These are phyloP conservation scores for Grallaria varia DNA, from an alignment of 2,113 vertebrate genomes.

Conservation along the genomic window DNA sequence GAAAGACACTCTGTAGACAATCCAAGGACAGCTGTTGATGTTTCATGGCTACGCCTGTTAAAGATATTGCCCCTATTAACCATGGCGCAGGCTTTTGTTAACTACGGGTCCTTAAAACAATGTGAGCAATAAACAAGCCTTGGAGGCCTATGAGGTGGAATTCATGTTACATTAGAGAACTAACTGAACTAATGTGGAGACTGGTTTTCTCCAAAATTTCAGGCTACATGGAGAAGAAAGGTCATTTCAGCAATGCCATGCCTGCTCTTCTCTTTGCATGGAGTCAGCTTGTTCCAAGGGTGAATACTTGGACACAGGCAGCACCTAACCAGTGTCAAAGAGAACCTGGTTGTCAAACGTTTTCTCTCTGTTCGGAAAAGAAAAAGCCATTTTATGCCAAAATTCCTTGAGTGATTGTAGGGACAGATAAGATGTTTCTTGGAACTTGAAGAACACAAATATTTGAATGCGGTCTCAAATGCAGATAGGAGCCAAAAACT, in stretches of 20 bases:
- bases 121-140: not conserved
- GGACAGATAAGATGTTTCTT: constrained; percentile 47
- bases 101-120: not conserved
- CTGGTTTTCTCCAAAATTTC: not conserved
- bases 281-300: not conserved
- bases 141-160: not conserved
- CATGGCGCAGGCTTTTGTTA: not conserved
- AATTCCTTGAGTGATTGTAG: constrained; percentile 11
- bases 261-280: not conserved
- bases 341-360: not conserved
- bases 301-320: not conserved
- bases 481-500: not conserved
- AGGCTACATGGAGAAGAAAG: not conserved
- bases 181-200: not conserved
- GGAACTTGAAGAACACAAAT: constrained; percentile 10
- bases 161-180: not conserved
- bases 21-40: not conserved
- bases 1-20: not conserved
- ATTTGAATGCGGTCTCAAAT: constrained; percentile 4
- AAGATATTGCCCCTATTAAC: not conserved
- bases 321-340: not conserved
- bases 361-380: not conserved
- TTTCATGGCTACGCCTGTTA: not conserved
- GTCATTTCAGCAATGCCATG: not conserved
- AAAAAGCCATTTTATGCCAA: not conserved